A percentile compares a stretch with the other conserved stretches of the same genome.
phyloP scores from a whole-genome alignment of 2,888 invertebrate species.

The Polydrusus pterygomalis region DNA sequence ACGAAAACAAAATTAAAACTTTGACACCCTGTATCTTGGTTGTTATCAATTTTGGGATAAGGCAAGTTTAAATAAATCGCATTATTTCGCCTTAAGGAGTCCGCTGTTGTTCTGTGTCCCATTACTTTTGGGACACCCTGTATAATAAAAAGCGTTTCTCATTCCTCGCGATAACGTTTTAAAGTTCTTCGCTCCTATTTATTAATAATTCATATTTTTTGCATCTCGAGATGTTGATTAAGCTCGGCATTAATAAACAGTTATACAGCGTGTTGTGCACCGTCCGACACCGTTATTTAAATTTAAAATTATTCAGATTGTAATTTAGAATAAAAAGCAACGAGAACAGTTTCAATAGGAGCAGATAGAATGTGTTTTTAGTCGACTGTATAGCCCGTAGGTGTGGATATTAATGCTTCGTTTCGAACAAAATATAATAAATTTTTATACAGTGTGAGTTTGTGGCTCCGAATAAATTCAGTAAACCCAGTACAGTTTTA shows the following conservation, averaged over 20 bases:
- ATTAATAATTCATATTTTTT: constrained; percentile 22
- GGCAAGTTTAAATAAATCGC: too few species aligned
- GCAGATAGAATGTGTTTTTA: constrained; percentile 1
- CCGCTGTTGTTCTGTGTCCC: too few species aligned
- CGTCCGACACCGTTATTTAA: constrained; percentile 29
- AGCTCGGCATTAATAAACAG: constrained; percentile 19
- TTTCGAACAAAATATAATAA: neutral
- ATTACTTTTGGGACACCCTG: too few species aligned
- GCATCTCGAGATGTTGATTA: constrained; percentile 18
- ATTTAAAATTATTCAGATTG: constrained; percentile 31
- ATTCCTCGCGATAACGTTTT: neutral
- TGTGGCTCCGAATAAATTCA: too few species aligned
- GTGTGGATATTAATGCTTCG: neutral
- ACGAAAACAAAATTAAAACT: too few species aligned
- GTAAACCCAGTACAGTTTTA: too few species aligned
- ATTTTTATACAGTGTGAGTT: neutral
- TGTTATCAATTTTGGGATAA: too few species aligned
- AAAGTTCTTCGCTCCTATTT: constrained; percentile 16
- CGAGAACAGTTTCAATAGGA: constrained; percentile 14
- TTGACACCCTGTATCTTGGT: too few species aligned
- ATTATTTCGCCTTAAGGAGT: too few species aligned
- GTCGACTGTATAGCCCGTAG: neutral
- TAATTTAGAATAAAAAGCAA: constrained; percentile 10
- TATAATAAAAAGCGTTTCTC: neutral
- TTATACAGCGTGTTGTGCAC: constrained; percentile 22